A percentile compares a stretch with the other conserved stretches of the same genome.
These are phyloP conservation scores for Nyctibius bracteatus DNA, from an alignment of 2,113 vertebrate species.

Conservation along the genomic window DNA sequence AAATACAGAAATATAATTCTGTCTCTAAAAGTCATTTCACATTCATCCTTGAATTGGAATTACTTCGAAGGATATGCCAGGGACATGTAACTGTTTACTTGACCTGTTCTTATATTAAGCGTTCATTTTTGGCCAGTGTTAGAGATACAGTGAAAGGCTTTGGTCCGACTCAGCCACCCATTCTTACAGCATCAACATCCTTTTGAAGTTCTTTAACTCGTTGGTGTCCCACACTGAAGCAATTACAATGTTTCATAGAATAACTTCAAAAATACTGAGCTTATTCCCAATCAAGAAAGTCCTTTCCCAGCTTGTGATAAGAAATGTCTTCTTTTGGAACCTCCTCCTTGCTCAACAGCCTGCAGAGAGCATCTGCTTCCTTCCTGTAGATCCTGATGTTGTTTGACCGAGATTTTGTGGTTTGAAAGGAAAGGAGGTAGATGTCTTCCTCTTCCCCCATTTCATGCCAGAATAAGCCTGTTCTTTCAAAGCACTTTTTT, in stretches of 20 bases:
- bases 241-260: neutral
- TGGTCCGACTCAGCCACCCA: neutral
- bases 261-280: neutral
- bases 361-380: neutral
- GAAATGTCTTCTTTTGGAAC: neutral
- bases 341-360: neutral
- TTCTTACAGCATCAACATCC: neutral
- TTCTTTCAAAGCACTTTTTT: neutral
- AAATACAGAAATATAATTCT: neutral
- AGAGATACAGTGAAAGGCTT: neutral
- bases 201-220: neutral
- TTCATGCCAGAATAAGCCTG: neutral
- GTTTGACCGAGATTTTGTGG: neutral
- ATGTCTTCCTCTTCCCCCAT: neutral
- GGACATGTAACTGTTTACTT: neutral
- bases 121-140: neutral
- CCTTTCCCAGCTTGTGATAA: neutral
- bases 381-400: neutral
- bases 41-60: neutral
- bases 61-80: neutral
- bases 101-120: neutral
- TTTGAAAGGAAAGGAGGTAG: neutral
- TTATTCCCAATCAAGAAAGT: neutral
- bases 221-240: neutral
- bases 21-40: neutral